Percentiles rank a stretch among this genome's conserved stretches.
Evolutionary conservation across 2,113 vertebrate genomes (phyloP).

Genomic region (Alexandromys fortis): DNA sequence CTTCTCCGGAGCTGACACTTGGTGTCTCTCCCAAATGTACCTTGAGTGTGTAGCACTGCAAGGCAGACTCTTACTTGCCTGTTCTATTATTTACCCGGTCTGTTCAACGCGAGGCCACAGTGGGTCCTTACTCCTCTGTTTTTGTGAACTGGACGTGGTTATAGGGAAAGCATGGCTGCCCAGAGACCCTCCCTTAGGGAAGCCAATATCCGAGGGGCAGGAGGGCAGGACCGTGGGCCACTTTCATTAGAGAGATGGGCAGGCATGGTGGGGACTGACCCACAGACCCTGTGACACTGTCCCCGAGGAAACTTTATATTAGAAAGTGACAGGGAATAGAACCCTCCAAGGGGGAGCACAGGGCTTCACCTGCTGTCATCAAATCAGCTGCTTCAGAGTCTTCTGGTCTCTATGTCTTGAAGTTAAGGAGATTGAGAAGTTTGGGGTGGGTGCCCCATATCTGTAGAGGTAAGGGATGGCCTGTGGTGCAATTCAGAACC

Average conservation of each 20-base stretch:
- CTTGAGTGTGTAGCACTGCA: too few relatives aligned
- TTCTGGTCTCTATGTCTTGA: neutral
- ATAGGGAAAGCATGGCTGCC: accelerated
- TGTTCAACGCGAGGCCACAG: accelerated
- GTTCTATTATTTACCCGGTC: neutral
- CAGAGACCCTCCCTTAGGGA: neutral
- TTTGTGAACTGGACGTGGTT: accelerated
- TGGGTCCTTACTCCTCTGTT: neutral
- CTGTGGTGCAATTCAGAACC: neutral
- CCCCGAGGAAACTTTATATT: neutral
- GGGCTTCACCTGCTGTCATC: neutral
- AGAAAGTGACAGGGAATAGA: neutral
- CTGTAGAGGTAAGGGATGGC: accelerated
- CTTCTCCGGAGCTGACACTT: neutral
- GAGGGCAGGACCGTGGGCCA: neutral
- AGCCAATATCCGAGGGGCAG: neutral
- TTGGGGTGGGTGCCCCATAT: accelerated
- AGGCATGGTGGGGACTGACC: neutral
- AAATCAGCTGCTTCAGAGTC: neutral
- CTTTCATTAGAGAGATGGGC: neutral
- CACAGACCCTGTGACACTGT: neutral
- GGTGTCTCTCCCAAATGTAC: neutral
- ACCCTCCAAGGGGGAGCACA: accelerated
- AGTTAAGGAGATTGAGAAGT: neutral
- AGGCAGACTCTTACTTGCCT: neutral